phyloP scores from a whole-genome alignment of 2,797 vertebrate genomes.

The Sebastes variabilis region DNA sequence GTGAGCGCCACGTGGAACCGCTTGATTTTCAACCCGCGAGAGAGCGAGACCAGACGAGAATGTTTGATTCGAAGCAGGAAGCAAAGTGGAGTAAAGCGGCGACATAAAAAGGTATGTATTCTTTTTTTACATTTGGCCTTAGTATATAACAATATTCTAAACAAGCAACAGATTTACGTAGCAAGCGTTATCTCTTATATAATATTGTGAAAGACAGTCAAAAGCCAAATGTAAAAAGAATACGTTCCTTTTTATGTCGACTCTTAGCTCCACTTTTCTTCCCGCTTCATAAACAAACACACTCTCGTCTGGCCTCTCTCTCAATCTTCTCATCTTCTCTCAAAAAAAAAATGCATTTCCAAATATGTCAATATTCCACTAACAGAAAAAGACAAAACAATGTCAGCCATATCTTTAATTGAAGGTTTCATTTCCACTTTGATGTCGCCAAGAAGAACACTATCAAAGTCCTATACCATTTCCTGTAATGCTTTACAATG shows the following conservation, averaged over 20 bases:
- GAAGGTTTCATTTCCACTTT: neutral
- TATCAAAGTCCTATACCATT: neutral
- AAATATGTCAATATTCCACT: neutral
- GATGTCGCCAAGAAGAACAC: neutral
- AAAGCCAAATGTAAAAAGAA: neutral
- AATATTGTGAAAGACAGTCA: neutral
- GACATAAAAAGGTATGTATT: too few species aligned
- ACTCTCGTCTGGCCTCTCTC: neutral
- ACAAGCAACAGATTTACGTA: neutral
- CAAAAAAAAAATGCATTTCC: neutral
- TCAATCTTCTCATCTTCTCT: neutral
- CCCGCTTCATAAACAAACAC: neutral
- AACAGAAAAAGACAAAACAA: neutral
- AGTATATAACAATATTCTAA: neutral
- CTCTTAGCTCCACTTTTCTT: neutral
- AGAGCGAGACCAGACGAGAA: too few species aligned
- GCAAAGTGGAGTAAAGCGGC: neutral
- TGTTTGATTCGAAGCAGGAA: neutral
- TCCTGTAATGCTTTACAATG: neutral
- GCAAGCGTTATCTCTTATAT: neutral
- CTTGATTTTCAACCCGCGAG: too few species aligned
- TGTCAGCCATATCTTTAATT: neutral
- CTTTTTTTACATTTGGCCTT: neutral
- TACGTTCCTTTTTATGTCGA: neutral
- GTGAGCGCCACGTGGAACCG: fast-evolving